These are phyloP conservation scores for Sphaeramia orbicularis DNA, from an alignment of 2,797 vertebrate species.

Conservation along the genomic window DNA sequence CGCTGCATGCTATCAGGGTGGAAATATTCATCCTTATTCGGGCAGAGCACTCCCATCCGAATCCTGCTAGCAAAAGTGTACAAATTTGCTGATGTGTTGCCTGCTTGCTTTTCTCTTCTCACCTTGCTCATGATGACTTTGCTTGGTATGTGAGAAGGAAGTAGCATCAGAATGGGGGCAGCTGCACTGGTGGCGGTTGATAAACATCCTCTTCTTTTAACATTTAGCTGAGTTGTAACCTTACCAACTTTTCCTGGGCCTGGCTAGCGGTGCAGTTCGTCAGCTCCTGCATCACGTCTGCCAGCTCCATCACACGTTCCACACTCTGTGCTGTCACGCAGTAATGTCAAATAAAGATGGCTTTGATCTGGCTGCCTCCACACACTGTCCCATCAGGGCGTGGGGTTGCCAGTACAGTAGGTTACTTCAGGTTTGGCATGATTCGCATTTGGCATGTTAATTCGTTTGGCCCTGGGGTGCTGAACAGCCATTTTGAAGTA, in stretches of 20 bases:
- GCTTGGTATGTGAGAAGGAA: background rate
- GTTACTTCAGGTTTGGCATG: slow-evolving; percentile 14
- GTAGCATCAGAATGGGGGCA: background rate
- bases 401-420: slow-evolving; percentile 8
- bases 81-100: background rate
- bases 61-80: too few species aligned
- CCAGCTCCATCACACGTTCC: slow-evolving; percentile 7
- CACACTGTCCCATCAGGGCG: slow-evolving; percentile 10
- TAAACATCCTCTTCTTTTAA: background rate
- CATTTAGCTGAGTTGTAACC: background rate
- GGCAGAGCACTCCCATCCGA: too few species aligned
- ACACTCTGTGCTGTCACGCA: background rate
- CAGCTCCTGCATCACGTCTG: slow-evolving; percentile 5
- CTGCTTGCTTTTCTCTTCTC: background rate
- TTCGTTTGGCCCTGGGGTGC: slow-evolving; percentile 38
- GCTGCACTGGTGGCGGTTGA: background rate
- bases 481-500: slow-evolving; percentile 57
- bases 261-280: background rate
- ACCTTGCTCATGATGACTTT: background rate
- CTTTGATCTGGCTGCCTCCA: slow-evolving; percentile 21
- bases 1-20: too few species aligned
- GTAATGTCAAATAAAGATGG: slow-evolving; percentile 9
- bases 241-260: background rate
- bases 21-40: too few species aligned
- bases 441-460: slow-evolving; percentile 43